phyloP scores from a whole-genome alignment of 2,888 invertebrate species.

The Cecidostiba fungosa region DNA sequence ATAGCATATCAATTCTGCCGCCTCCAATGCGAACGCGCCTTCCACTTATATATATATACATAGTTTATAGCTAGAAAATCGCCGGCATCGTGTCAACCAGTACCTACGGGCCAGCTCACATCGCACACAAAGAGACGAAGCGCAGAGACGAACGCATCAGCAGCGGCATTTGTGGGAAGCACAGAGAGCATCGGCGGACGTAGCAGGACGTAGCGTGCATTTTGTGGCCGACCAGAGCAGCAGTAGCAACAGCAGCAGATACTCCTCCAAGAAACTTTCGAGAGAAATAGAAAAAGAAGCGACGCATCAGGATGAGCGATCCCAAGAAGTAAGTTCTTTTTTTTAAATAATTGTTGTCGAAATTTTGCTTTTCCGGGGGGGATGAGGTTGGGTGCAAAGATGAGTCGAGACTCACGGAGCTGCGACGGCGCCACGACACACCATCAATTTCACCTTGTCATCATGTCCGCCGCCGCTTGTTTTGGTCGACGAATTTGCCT shows the following conservation, averaged over 20 bases:
- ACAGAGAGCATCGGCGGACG: conserved; percentile 25
- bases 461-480: conserved; percentile 76
- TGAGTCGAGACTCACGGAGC: not conserved
- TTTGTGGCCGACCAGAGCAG: conserved; percentile 6
- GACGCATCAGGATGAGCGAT: conserved; percentile 72
- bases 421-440: conserved; percentile 50
- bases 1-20: not conserved
- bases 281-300: not conserved
- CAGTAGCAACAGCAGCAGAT: not conserved
- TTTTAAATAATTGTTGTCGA: not conserved
- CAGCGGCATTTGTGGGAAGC: conserved; percentile 40
- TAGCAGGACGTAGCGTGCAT: conserved; percentile 59
- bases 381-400: not conserved
- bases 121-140: not conserved
- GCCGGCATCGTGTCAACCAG: not conserved
- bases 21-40: not conserved
- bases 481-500: conserved; percentile 9
- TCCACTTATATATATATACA: no score
- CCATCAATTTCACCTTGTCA: conserved; percentile 80
- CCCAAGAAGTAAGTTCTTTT: conserved; percentile 74
- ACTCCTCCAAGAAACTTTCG: not conserved
- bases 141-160: conserved; percentile 39
- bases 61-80: no score
- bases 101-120: not conserved
- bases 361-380: not conserved